Percentiles rank a stretch among this genome's conserved stretches.
Evolutionary conservation across 2,888 invertebrate genomes (phyloP).

Genomic region (Marasmarcha lunaedactyla): DNA sequence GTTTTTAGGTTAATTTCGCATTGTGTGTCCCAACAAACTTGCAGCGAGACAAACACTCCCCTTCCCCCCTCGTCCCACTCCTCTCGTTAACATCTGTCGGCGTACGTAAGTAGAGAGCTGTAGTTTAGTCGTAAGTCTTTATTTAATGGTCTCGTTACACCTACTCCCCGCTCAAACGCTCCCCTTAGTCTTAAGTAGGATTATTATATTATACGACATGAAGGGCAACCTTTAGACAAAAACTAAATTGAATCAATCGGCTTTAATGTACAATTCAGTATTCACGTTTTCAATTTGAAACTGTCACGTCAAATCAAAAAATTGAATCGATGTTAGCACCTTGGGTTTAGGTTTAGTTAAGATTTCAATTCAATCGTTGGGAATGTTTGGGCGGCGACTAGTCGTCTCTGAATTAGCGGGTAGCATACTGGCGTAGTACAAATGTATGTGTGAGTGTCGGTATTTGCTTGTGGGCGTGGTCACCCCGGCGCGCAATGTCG

Average conservation of each 20-base stretch:
- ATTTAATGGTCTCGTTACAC: constrained; percentile 20
- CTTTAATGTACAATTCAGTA: constrained; percentile 31
- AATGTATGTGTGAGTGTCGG: constrained; percentile 47
- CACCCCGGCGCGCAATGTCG: constrained; percentile 16
- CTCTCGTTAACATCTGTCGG: constrained; percentile 21
- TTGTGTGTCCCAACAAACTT: constrained; percentile 59
- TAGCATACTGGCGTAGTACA: constrained; percentile 65
- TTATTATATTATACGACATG: constrained; percentile 18
- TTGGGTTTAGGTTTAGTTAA: constrained; percentile 36
- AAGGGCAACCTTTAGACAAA: constrained; percentile 18
- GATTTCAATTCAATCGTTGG: constrained; percentile 26
- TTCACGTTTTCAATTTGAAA: constrained; percentile 24
- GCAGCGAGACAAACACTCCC: constrained; percentile 46
- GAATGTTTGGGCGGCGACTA: constrained; percentile 36
- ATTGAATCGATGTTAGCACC: constrained; percentile 36
- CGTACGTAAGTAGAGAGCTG: constrained; percentile 29
- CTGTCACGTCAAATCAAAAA: constrained; percentile 33
- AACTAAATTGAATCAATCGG: constrained; percentile 14
- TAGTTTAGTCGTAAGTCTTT: constrained; percentile 35
- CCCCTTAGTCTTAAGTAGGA: constrained; percentile 48
- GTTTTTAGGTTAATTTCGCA: constrained; percentile 51
- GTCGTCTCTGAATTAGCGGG: constrained; percentile 37
- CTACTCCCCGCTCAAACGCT: constrained; percentile 31
- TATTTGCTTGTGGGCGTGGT: constrained; percentile 22
- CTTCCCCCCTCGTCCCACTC: constrained; percentile 16